phyloP scores from a whole-genome alignment of 1,140 invertebrate genomes.

The Drosophila murphyi region DNA sequence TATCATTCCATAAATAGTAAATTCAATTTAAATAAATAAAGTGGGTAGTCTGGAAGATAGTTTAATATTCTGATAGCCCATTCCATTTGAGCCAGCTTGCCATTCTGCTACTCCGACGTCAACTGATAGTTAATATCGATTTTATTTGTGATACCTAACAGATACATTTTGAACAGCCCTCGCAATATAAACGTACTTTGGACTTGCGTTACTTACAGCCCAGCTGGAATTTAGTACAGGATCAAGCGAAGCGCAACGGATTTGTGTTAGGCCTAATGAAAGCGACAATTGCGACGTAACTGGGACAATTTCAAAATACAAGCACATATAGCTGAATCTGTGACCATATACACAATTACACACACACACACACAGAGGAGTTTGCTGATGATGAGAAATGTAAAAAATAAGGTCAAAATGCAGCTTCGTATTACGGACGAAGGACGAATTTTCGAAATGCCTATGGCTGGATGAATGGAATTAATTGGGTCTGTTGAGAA shows the following conservation, averaged over 20 bases:
- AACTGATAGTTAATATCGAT: too few relatives aligned
- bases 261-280: slow-evolving; percentile 58
- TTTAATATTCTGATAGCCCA: too few relatives aligned
- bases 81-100: too few relatives aligned
- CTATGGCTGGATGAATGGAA: slow-evolving; percentile 5
- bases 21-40: too few relatives aligned
- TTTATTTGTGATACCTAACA: too few relatives aligned
- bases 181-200: slow-evolving; percentile 10
- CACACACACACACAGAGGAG: not conserved
- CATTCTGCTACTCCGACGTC: too few relatives aligned
- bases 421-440: slow-evolving; percentile 28
- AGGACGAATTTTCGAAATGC: slow-evolving; percentile 14
- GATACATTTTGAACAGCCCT: not conserved
- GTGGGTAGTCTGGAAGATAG: too few relatives aligned
- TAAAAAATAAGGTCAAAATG: slow-evolving; percentile 61
- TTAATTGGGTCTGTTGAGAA: slow-evolving; percentile 39
- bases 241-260: slow-evolving; percentile 54
- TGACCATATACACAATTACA: not conserved
- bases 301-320: slow-evolving; percentile 31
- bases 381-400: slow-evolving; percentile 2
- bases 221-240: slow-evolving; percentile 36
- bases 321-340: slow-evolving; percentile 11
- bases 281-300: slow-evolving; percentile 50
- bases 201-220: slow-evolving; percentile 28
- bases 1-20: too few relatives aligned